phyloP scores from a whole-genome alignment of 2,888 invertebrate genomes.

The Lasioglossum pauxillum region DNA sequence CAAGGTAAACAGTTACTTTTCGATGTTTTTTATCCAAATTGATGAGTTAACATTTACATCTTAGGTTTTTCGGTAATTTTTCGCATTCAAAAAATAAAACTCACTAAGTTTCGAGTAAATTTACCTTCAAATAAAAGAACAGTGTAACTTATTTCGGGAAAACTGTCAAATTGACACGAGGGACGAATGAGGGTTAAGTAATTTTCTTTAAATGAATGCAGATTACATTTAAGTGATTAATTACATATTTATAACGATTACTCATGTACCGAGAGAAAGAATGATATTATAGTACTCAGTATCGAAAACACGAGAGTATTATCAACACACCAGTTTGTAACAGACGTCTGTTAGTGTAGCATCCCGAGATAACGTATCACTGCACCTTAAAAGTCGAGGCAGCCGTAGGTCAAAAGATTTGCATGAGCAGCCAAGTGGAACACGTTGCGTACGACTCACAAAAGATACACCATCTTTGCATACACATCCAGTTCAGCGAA shows the following conservation, averaged over 20 bases:
- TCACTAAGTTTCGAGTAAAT: too few relatives aligned
- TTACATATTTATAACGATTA: background rate
- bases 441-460: slow-evolving; percentile 45
- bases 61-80: too few relatives aligned
- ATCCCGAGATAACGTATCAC: slow-evolving; percentile 42
- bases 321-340: background rate
- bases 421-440: slow-evolving; percentile 59
- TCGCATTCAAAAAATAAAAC: too few relatives aligned
- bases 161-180: too few relatives aligned
- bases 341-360: slow-evolving; percentile 1
- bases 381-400: slow-evolving; percentile 42
- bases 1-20: too few relatives aligned
- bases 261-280: background rate
- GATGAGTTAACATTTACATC: too few relatives aligned
- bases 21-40: too few relatives aligned
- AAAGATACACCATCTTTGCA: slow-evolving; percentile 48
- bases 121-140: too few relatives aligned
- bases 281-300: background rate
- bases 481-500: slow-evolving; percentile 7
- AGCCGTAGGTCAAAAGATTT: slow-evolving; percentile 53
- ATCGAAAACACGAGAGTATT: background rate
- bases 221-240: background rate
- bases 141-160: too few relatives aligned
- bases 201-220: too few relatives aligned
- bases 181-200: too few relatives aligned